Conservation (phyloP, 2,113 vertebrate genomes). For the Chascanopsetta lugubris region DNA sequence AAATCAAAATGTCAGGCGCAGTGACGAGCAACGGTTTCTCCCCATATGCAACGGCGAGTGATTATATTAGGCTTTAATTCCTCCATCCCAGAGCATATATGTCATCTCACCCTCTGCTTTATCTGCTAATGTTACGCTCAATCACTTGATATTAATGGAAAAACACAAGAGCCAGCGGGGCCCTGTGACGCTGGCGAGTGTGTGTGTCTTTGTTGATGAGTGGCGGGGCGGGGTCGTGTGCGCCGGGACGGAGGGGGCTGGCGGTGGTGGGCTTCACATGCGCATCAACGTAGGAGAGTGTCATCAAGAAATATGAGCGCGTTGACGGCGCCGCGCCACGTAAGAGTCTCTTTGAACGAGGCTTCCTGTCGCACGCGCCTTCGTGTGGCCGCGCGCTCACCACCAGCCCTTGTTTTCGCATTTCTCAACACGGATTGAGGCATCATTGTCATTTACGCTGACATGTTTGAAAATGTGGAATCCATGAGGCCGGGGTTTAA, state of each 20-base stretch:
- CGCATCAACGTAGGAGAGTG: constrained; percentile 67
- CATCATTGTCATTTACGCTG: constrained; percentile 15
- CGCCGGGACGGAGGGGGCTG: constrained; percentile 37
- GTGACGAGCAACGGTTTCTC: constrained; percentile 45
- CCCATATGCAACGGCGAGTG: constrained; percentile 53
- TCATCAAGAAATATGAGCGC: constrained; percentile 78
- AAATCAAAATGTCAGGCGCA: constrained; percentile 65
- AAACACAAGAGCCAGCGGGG: constrained; percentile 65
- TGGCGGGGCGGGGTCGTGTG: constrained; percentile 10
- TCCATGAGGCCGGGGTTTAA: constrained; percentile 13
- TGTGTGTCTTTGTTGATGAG: constrained; percentile 49
- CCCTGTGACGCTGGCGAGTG: constrained; percentile 39
- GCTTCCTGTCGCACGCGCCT: constrained; percentile 50
- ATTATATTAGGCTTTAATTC: constrained; percentile 79
- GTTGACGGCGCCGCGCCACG: constrained; percentile 72
- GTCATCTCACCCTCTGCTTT: constrained; percentile 75
- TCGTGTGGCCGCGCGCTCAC: constrained; percentile 2
- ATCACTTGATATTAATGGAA: constrained; percentile 81
- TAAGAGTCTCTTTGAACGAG: constrained; percentile 68
- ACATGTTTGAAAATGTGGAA: constrained; percentile 37
- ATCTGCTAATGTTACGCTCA: constrained; percentile 80
- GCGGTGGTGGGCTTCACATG: constrained; percentile 64
- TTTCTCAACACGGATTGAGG: neutral
- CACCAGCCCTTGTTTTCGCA: constrained; percentile 1
- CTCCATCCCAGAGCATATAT: constrained; percentile 66